A percentile compares a stretch with the other conserved stretches of the same genome.
Evolutionary conservation across 2,113 vertebrate species (phyloP).

Genomic region (Sula dactylatra): DNA sequence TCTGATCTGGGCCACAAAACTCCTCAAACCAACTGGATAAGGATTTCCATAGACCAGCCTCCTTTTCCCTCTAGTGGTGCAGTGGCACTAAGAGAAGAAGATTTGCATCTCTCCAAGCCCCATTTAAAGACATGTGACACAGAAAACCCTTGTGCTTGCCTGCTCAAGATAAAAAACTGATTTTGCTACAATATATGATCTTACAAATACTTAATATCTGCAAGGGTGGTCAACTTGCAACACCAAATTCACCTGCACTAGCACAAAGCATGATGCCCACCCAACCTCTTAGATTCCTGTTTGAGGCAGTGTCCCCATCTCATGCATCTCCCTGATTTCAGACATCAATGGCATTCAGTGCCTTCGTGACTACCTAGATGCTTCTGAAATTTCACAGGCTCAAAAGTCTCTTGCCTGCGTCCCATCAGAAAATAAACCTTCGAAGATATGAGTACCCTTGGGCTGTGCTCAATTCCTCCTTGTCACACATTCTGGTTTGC

Average conservation of each 20-base stretch:
- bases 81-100: neutral
- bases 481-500: conserved; percentile 21
- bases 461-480: conserved; percentile 11
- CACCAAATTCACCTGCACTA: neutral
- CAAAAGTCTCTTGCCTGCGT: neutral
- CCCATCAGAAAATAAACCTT: conserved; percentile 32
- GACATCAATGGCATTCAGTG: rapidly evolving
- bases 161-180: neutral
- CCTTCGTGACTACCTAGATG: neutral
- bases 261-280: rapidly evolving
- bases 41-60: neutral
- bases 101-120: neutral
- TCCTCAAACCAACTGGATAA: neutral
- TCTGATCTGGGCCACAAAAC: neutral
- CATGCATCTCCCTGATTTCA: neutral
- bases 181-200: neutral
- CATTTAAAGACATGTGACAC: neutral
- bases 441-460: conserved; percentile 6
- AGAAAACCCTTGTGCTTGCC: neutral
- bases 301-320: neutral
- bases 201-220: neutral
- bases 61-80: neutral
- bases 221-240: neutral
- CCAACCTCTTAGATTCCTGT: neutral
- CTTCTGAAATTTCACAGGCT: neutral